phyloP scores from a whole-genome alignment of 2,797 vertebrate genomes.

The Masticophis lateralis region DNA sequence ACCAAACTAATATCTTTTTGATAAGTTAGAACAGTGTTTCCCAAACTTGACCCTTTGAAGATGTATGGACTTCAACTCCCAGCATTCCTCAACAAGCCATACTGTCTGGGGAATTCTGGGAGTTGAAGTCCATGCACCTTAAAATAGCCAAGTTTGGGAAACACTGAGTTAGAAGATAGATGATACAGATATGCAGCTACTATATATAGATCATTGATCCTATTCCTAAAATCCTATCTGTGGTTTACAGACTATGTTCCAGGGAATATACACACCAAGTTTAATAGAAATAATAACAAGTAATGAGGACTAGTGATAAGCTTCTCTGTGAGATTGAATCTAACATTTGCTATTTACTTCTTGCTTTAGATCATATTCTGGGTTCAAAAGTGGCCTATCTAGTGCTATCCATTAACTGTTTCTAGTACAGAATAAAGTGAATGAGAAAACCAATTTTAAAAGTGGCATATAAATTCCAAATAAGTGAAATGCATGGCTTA shows the following conservation, averaged over 20 bases:
- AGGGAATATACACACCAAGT: neutral
- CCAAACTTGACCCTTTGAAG: no score
- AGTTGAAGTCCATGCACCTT: no score
- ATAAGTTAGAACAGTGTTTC: neutral
- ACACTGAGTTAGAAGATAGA: neutral
- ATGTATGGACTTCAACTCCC: no score
- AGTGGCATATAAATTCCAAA: neutral
- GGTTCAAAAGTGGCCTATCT: neutral
- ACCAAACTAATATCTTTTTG: neutral
- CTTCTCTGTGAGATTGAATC: neutral
- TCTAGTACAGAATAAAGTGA: neutral
- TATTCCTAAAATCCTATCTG: neutral
- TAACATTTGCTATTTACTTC: neutral
- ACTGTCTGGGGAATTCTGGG: no score
- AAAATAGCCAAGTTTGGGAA: no score
- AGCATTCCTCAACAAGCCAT: no score
- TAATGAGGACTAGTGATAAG: neutral
- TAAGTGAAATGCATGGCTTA: neutral
- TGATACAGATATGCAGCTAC: neutral
- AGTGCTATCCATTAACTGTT: neutral
- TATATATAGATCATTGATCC: neutral
- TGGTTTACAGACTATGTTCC: neutral
- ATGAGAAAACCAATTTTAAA: neutral
- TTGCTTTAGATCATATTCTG: neutral
- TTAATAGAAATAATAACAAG: neutral